Base-by-base conservation (phyloP, 2,113 vertebrate species). In the Eulacestoma nigropectus region DNA sequence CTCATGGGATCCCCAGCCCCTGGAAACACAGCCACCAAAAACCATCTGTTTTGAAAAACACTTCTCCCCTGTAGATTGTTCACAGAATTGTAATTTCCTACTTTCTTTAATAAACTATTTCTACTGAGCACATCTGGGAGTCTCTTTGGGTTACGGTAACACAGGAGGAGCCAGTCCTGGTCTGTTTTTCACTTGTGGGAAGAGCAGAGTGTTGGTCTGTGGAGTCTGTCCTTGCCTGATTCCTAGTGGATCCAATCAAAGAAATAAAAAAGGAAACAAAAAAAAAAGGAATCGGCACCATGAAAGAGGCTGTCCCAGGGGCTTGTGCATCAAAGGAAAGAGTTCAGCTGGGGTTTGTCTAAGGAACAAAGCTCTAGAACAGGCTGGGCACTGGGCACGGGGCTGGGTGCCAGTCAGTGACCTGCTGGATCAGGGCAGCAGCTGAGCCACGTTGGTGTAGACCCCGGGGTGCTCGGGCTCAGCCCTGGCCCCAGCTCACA, bases 61-160 rank as follows among this genome's bases (percentile, higher is more conserved):
- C 85, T 80, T 57, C 26, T 91, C 82, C 29, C 29, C 1, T 1
- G 16, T 35, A 25, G 41, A 30, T 52, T 47, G 41, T 56, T 85
- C 81, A 85, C 70, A 83, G 65, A 83, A 79, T 15, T 85, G 70
- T 52, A 56, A 93, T 87, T 87, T 94, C 41, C 70, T 96, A 50
- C 93, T 95, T 92, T 90, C 95, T 95, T 92, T 93, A 96, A 92
- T 96, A 97, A 97, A 97, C 86, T 93, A 35, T 97, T 97, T 93
- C 39, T 95, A 96, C 68, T 22, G 60, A 85, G 55, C 47, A 5
- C 0, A 2, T 18, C 10, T 77, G 32, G 33, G n/a, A 16, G 62
- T 65, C 68, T 41, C 0, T 33, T 27, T 32, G 30, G 29, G 37
- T 35, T 13, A 4, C 11, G 42, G 59, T 12, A 35, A 41, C 53